A percentile compares a stretch with the other conserved stretches of the same genome.
These are phyloP conservation scores for Lasiommata megera DNA, from an alignment of 2,888 invertebrate genomes.

Conservation along the genomic window DNA sequence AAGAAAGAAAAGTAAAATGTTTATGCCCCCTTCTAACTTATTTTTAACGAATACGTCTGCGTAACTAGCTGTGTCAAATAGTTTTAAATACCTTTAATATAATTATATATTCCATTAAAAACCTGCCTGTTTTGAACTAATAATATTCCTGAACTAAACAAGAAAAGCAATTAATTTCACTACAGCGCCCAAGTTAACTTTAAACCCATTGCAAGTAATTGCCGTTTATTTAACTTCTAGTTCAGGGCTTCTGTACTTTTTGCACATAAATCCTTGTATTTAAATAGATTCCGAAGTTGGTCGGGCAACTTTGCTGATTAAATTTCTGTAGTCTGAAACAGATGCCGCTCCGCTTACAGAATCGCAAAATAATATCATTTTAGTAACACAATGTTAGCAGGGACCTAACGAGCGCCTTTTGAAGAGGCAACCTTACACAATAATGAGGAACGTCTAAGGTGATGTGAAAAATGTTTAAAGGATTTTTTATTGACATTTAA, in stretches of 20 bases:
- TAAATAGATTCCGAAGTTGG: slow-evolving; percentile 10
- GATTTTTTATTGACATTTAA: too few relatives aligned
- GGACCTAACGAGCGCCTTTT: background rate
- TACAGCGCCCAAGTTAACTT: background rate
- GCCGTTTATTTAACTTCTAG: slow-evolving; percentile 8
- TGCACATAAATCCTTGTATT: slow-evolving; percentile 15
- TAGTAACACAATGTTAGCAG: background rate
- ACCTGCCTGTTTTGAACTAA: background rate
- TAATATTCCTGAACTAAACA: background rate
- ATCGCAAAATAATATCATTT: background rate
- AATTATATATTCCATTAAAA: too few relatives aligned
- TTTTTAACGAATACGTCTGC: too few relatives aligned
- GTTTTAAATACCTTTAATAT: too few relatives aligned
- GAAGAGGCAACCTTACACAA: background rate
- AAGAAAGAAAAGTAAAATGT: too few relatives aligned
- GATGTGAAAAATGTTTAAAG: too few relatives aligned
- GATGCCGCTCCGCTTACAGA: background rate
- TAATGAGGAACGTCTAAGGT: too few relatives aligned
- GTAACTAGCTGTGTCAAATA: too few relatives aligned
- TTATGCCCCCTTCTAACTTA: too few relatives aligned
- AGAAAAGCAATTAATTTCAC: slow-evolving; percentile 11
- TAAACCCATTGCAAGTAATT: slow-evolving; percentile 9
- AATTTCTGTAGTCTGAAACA: slow-evolving; percentile 12
- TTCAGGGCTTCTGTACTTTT: slow-evolving; percentile 10
- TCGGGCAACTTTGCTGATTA: slow-evolving; percentile 13